Base-by-base conservation (phyloP, 2,797 vertebrate species). In the Melanotaenia pygmaea region DNA sequence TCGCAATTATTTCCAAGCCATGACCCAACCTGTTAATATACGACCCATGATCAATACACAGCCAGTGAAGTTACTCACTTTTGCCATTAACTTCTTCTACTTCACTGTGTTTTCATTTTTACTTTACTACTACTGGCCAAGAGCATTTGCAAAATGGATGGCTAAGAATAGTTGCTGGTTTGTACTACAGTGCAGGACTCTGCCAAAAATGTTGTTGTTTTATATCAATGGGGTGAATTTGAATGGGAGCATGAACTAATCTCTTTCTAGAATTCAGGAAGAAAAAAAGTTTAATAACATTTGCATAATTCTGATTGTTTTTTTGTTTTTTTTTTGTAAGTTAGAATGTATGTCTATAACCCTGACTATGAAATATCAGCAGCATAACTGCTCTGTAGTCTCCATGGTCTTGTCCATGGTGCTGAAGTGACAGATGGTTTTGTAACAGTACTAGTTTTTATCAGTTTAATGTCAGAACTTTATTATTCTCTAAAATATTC, bases 121-220 rank as follows among this genome's bases (percentile, higher is more conserved):
- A 28, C 30, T 50, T 59, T 68, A 37, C 66, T 59, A 68, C 35
- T 11, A 18, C 50, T 68, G 43, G 30, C 40, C 56, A 26, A 50
- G 28, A 68, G n/a, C 30, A 57, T 68, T 18, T 59, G 28, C n/a
- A 59, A 66, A 66, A 56, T 5, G 12, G 51, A 2, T 16, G 16
- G 1, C 16, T 68, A 50, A 50, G 45, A 59, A 59, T 50, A 59
- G 28, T 28, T 16, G 20, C 28, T 35, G 28, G 14, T 59, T 13
- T 8, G 8, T 10, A 26, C 7, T 59, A 14, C 30, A 13, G 56
- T 59, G 28, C 45, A 3, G 1, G 40, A 59, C 11, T 43, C 54
- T 59, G 8, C n/a, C 28, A 47, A 12, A 59, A 11, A 20, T 35
- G 9, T 59, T 58, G 54, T 14, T 22, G 20, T 51, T n/a, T 56